phyloP scores from a whole-genome alignment of 2,113 vertebrate genomes.

The Nansenia antarctica region DNA sequence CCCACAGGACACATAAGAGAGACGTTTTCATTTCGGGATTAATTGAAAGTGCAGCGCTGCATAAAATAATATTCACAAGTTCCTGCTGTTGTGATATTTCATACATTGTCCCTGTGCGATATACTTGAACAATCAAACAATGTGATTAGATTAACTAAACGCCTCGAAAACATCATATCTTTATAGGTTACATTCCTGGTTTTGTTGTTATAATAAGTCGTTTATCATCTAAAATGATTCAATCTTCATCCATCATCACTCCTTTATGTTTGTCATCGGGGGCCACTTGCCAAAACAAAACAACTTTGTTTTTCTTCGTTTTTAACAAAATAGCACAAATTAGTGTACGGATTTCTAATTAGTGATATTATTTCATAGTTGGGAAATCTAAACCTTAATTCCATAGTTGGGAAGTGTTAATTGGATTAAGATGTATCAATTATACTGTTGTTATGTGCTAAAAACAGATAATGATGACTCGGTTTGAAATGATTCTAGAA shows the following conservation, averaged over 20 bases:
- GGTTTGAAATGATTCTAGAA: constrained; percentile 11
- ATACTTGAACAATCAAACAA: too few relatives aligned
- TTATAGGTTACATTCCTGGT: not conserved
- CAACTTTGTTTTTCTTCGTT: too few relatives aligned
- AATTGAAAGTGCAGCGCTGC: constrained; percentile 30
- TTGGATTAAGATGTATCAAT: constrained; percentile 35
- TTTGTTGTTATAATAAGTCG: not conserved
- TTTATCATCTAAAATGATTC: not conserved
- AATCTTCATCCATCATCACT: constrained; percentile 4
- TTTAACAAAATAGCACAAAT: too few relatives aligned
- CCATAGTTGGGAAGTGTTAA: constrained; percentile 29
- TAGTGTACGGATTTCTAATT: too few relatives aligned
- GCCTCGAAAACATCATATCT: not conserved
- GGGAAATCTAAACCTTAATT: not conserved
- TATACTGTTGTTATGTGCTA: constrained; percentile 7
- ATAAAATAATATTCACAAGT: constrained; percentile 17
- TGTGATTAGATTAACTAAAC: too few relatives aligned
- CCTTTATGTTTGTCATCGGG: constrained; percentile 13
- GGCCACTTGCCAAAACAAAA: too few relatives aligned
- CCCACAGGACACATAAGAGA: constrained; percentile 17
- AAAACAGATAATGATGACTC: not conserved
- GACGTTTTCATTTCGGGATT: constrained; percentile 23
- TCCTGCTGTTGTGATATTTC: not conserved
- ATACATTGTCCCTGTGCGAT: not conserved
- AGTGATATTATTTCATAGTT: too few relatives aligned